Evolutionary conservation across 2,113 vertebrate species (phyloP).

Genomic region (Glaucidium brasilianum): DNA sequence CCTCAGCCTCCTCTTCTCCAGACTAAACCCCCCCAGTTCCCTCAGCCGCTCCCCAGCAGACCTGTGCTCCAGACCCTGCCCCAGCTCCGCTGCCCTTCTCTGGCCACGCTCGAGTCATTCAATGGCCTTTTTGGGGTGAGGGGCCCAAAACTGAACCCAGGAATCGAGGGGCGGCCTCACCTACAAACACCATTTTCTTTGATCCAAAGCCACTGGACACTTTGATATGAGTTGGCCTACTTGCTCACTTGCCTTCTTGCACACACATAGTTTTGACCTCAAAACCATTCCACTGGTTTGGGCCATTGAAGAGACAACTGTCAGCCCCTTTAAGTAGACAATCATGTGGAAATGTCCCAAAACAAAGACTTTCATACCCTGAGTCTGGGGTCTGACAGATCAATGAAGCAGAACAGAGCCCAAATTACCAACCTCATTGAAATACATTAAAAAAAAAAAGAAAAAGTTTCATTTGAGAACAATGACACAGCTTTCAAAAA

Average conservation of each 20-base stretch:
- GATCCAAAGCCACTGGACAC: background rate
- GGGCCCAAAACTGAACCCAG: too few relatives aligned
- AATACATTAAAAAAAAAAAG: background rate
- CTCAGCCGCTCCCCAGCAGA: too few relatives aligned
- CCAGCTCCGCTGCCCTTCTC: too few relatives aligned
- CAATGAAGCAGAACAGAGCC: background rate
- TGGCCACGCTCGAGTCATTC: too few relatives aligned
- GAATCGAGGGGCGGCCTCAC: too few relatives aligned
- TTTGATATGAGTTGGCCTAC: background rate
- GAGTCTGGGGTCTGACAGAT: background rate
- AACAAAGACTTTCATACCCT: background rate
- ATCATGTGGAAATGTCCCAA: background rate
- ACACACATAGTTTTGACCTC: background rate
- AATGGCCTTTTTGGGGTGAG: too few relatives aligned
- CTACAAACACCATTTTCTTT: background rate
- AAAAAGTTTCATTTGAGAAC: background rate
- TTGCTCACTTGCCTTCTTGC: background rate
- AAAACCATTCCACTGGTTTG: background rate
- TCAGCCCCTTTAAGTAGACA: background rate
- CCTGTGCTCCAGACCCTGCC: too few relatives aligned
- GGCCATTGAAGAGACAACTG: background rate
- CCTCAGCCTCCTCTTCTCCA: too few relatives aligned
- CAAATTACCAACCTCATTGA: background rate
- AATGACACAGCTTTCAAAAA: background rate
- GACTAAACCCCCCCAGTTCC: too few relatives aligned